These are phyloP conservation scores for Salticus scenicus DNA, from an alignment of 2,888 invertebrate species.

Conservation along the genomic window DNA sequence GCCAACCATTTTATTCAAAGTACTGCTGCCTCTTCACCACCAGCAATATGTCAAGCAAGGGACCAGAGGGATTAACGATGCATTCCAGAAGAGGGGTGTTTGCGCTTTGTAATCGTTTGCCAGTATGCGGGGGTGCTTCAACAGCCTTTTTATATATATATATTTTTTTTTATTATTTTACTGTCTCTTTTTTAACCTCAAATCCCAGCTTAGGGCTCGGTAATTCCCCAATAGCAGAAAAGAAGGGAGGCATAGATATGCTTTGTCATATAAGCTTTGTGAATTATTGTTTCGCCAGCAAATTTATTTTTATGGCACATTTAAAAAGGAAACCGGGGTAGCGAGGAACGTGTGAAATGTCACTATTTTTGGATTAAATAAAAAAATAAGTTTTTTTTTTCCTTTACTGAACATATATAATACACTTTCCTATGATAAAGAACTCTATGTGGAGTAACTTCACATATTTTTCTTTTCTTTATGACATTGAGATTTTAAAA, in stretches of 20 bases:
- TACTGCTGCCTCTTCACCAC: neutral
- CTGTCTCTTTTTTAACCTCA: slow-evolving; percentile 15
- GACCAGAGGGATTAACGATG: slow-evolving; percentile 25
- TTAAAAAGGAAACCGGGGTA: neutral
- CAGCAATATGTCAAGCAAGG: slow-evolving; percentile 30
- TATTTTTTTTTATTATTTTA: slow-evolving; percentile 25
- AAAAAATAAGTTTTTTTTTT: slow-evolving; percentile 7
- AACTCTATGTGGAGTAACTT: neutral
- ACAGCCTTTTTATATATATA: slow-evolving; percentile 24
- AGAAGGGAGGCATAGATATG: slow-evolving; percentile 27
- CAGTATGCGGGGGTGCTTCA: slow-evolving; percentile 33
- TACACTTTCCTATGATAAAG: neutral
- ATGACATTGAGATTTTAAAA: too few relatives aligned
- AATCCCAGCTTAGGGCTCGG: slow-evolving; percentile 45
- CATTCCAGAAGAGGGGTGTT: slow-evolving; percentile 36
- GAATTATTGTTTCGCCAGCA: slow-evolving; percentile 46
- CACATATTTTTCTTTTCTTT: too few relatives aligned
- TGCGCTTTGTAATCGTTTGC: slow-evolving; percentile 38
- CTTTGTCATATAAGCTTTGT: slow-evolving; percentile 40
- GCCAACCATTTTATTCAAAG: too few relatives aligned
- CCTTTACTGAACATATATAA: too few relatives aligned
- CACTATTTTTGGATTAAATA: slow-evolving; percentile 18
- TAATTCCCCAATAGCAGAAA: slow-evolving; percentile 34
- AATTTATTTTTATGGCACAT: slow-evolving; percentile 50
- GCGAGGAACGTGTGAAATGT: slow-evolving; percentile 45